Conservation (phyloP, 1,140 invertebrate species). For the Linepithema humile region DNA sequence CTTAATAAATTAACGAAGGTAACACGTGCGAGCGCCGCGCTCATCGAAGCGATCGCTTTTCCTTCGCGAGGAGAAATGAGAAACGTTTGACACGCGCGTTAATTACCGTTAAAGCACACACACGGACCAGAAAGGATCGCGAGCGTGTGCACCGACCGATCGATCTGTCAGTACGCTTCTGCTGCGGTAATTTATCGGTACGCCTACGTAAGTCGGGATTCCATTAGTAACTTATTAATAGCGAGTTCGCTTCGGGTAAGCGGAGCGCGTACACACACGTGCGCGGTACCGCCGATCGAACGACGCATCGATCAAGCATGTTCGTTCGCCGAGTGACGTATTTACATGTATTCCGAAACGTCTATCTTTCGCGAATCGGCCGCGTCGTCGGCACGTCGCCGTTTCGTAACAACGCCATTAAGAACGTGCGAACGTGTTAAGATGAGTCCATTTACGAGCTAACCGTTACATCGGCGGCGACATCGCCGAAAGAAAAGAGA, state of each 20-base stretch:
- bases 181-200: slow-evolving; percentile 73
- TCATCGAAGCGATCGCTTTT: not conserved
- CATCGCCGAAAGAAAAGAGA: not conserved
- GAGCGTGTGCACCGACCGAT: not conserved
- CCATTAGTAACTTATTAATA: slow-evolving; percentile 80
- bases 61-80: slow-evolving; percentile 8
- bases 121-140: not conserved
- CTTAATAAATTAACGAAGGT: too few relatives aligned
- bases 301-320: slow-evolving; percentile 62
- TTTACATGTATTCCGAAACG: slow-evolving; percentile 60
- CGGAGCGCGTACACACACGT: not conserved
- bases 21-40: not conserved
- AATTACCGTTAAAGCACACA: slow-evolving; percentile 59
- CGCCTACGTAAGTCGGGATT: slow-evolving; percentile 77
- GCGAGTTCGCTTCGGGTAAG: slow-evolving; percentile 37
- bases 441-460: slow-evolving; percentile 1
- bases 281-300: not conserved
- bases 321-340: slow-evolving; percentile 36
- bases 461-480: not conserved
- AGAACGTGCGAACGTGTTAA: not conserved
- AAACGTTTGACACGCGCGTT: slow-evolving; percentile 44
- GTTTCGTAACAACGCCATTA: slow-evolving; percentile 58
- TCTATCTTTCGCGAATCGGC: slow-evolving; percentile 14
- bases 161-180: slow-evolving; percentile 60
- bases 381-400: too few relatives aligned